Percentiles rank a stretch among this genome's conserved stretches.
phyloP scores from a whole-genome alignment of 2,113 vertebrate genomes.

The Ascaphus truei region DNA sequence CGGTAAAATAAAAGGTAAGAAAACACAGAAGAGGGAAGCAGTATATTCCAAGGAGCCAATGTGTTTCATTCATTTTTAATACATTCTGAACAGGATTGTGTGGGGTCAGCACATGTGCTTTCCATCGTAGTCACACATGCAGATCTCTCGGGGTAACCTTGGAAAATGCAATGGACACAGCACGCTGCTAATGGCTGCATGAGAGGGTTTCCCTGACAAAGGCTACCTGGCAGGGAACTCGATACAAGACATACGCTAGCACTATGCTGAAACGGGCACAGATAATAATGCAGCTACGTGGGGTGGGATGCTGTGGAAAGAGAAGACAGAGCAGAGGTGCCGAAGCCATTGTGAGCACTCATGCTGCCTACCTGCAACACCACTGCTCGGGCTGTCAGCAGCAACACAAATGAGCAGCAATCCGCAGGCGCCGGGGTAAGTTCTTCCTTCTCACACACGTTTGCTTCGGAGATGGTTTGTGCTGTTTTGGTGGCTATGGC shows the following conservation, averaged over 20 bases:
- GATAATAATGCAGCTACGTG: conserved; percentile 47
- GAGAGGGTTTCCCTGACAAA: conserved; percentile 26
- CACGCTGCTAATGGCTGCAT: conserved; percentile 41
- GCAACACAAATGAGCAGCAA: conserved; percentile 55
- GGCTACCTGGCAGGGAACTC: conserved; percentile 47
- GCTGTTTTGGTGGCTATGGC: neutral
- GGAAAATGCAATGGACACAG: conserved; percentile 41
- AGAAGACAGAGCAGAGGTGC: conserved; percentile 45
- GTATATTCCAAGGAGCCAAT: conserved; percentile 45
- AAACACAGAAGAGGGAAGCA: conserved; percentile 42
- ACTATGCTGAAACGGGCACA: conserved; percentile 33
- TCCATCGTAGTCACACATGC: conserved; percentile 38
- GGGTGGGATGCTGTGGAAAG: conserved; percentile 42
- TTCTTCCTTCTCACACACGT: conserved; percentile 49
- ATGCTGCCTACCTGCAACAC: conserved; percentile 52
- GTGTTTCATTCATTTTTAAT: conserved; percentile 50
- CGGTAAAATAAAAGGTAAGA: conserved; percentile 18
- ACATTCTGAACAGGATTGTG: conserved; percentile 50
- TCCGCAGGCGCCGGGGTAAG: conserved; percentile 63
- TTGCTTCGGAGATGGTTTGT: conserved; percentile 2
- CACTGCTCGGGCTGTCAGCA: conserved; percentile 50
- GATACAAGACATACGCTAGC: conserved; percentile 21
- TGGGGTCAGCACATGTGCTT: conserved; percentile 41
- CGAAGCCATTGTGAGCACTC: conserved; percentile 53
- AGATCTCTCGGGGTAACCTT: conserved; percentile 44